A percentile compares a stretch with the other conserved stretches of the same genome.
Evolutionary conservation across 53 echinoderm and acorn worm species (phyloP).

Genomic region (Hippasteria phrygiana): DNA sequence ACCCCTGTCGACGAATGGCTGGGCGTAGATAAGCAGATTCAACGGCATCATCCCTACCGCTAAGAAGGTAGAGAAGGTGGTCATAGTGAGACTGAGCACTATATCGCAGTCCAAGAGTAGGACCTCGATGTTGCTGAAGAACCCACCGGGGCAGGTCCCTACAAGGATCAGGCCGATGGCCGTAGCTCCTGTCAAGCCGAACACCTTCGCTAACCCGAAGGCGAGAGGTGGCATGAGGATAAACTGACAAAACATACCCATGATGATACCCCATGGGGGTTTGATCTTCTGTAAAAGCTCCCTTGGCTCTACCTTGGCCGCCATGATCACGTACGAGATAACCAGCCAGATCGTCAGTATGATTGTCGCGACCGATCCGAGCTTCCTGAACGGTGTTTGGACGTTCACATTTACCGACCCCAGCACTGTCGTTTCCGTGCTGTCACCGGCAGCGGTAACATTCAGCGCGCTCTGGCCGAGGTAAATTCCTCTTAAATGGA

Average conservation of each 20-base stretch:
- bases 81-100: conserved; percentile 94
- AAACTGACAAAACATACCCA: conserved; percentile 95
- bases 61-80: conserved; percentile 80
- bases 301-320: conserved; percentile 80
- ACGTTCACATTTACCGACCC: conserved; percentile 16
- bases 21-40: conserved; percentile 89
- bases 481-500: not conserved
- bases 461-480: conserved; percentile 13
- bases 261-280: conserved; percentile 78
- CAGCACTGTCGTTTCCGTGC: not conserved
- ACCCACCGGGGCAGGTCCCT: conserved; percentile 94
- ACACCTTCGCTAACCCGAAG: conserved; percentile 70
- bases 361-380: conserved; percentile 60
- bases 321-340: conserved; percentile 81
- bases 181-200: conserved; percentile 70
- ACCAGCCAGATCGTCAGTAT: conserved; percentile 72
- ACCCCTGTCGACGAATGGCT: conserved; percentile 63
- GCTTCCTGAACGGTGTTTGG: conserved; percentile 27
- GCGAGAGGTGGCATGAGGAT: conserved; percentile 91
- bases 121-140: conserved; percentile 86
- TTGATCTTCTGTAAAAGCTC: conserved; percentile 77
- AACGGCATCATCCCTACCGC: conserved; percentile 95
- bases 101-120: conserved; percentile 88
- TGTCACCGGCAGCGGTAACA: not conserved
- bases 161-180: conserved; percentile 86